These are phyloP conservation scores for Mellilla xanthometata DNA, from an alignment of 2,888 invertebrate genomes.

Conservation along the genomic window DNA sequence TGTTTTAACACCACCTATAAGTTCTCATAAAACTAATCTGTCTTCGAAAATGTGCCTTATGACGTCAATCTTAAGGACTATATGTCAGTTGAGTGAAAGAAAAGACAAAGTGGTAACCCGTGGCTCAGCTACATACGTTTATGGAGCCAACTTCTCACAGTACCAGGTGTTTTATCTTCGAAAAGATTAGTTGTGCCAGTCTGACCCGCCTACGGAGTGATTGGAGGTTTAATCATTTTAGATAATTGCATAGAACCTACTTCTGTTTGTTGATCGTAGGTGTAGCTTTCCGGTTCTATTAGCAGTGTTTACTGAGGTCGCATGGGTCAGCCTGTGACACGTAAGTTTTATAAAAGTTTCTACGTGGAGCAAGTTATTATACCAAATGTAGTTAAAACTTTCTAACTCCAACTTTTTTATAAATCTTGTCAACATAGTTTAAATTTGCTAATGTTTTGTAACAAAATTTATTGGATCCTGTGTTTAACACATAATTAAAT, in stretches of 20 bases:
- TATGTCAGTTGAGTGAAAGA: background rate
- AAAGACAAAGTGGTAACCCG: slow-evolving; percentile 10
- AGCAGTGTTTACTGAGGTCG: background rate
- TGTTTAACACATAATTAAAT: too few relatives aligned
- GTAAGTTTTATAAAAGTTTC: too few relatives aligned
- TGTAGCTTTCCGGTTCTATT: slow-evolving; percentile 3
- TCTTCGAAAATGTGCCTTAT: slow-evolving; percentile 27
- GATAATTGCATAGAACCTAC: slow-evolving; percentile 1
- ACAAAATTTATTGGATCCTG: too few relatives aligned
- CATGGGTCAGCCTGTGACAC: background rate
- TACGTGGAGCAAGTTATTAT: too few relatives aligned
- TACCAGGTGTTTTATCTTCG: slow-evolving; percentile 60
- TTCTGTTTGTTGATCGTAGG: slow-evolving; percentile 5
- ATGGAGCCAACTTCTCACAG: slow-evolving; percentile 64
- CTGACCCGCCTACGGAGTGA: slow-evolving; percentile 5
- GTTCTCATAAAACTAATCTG: slow-evolving; percentile 23
- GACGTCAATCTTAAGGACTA: slow-evolving; percentile 1
- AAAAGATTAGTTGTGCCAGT: slow-evolving; percentile 9
- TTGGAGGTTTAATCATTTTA: slow-evolving; percentile 9
- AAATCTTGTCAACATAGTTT: too few relatives aligned
- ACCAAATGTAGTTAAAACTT: too few relatives aligned
- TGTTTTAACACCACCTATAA: slow-evolving; percentile 46
- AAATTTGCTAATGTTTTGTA: too few relatives aligned
- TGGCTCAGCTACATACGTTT: slow-evolving; percentile 40
- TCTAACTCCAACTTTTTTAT: too few relatives aligned